Base-by-base conservation (phyloP, 2,888 invertebrate genomes). In the Drosophila nigricruria region DNA sequence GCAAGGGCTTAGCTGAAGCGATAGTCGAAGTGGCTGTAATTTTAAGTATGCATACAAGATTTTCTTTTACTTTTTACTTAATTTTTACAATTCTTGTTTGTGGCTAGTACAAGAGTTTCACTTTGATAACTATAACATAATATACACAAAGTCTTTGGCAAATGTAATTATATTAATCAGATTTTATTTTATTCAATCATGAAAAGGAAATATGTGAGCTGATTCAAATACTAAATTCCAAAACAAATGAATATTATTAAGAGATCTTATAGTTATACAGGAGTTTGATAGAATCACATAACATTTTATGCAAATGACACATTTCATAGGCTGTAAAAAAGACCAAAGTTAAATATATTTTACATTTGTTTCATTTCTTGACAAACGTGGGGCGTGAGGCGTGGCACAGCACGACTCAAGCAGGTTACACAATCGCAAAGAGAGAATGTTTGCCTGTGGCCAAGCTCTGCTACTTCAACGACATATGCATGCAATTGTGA, bases 401-500 rank as follows among this genome's bases (percentile, higher is more conserved):
- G 30, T 50, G 16, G 43, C 30, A 23, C 34, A 27, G 38, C 45
- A 69, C 42, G 25, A 9, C 14, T n/a, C 8, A 27, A 23, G 23
- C 18, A 32, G 34, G 42, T 70, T 70, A 32, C 54, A 70, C 62
- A 70, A 69, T 69, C 49, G 59, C 12, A 34, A n/a, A n/a, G 5
- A 47, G 32, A 34, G 53, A 60, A 70, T 54, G 40, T 36, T 42
- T 32, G 53, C 34, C 61, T 5, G 18, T 20, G 54, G 70, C 70
- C 42, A 54, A 30, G 34, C 42, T 23, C n/a, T 18, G 49, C 23
- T 32, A 56, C 23, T 23, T 10, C 30, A 61, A 32, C 18, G 43
- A 10, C 53, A 36, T 49, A 54, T 30, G 30, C 18, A 30, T 25
- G 53, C 20, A 20, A 32, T 45, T 54, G 40, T 18, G 38, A 27